phyloP scores from a whole-genome alignment of 2,113 vertebrate genomes.

The Patagioenas fasciata region DNA sequence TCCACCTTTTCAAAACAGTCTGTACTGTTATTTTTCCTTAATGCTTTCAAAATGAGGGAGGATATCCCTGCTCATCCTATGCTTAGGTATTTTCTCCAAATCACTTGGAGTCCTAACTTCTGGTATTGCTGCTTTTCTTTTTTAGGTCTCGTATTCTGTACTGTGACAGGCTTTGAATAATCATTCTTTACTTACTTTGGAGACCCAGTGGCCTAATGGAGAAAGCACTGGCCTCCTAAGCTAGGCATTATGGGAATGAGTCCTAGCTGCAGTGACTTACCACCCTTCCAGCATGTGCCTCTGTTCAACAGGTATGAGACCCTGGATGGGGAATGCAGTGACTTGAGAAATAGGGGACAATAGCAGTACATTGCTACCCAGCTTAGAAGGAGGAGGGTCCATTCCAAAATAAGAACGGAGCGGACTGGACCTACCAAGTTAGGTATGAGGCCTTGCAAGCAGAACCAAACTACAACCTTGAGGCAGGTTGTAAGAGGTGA shows the following conservation, averaged over 20 bases:
- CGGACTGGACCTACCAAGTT: too few relatives aligned
- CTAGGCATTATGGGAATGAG: conserved; percentile 84
- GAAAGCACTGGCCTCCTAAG: conserved; percentile 79
- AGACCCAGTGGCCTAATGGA: conserved; percentile 68
- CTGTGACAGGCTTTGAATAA: not conserved
- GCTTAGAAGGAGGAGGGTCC: too few relatives aligned
- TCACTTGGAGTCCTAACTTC: not conserved
- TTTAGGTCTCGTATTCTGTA: not conserved
- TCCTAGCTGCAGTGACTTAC: conserved; percentile 69
- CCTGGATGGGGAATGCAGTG: too few relatives aligned
- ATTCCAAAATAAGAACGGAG: too few relatives aligned
- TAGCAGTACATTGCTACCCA: too few relatives aligned
- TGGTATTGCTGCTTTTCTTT: not conserved
- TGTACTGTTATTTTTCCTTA: not conserved
- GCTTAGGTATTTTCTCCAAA: not conserved
- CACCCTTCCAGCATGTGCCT: too few relatives aligned
- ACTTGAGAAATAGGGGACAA: too few relatives aligned
- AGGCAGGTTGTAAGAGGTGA: too few relatives aligned
- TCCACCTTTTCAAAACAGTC: too few relatives aligned
- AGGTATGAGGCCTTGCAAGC: too few relatives aligned
- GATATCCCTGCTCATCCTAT: not conserved
- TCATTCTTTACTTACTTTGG: not conserved
- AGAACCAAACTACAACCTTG: too few relatives aligned
- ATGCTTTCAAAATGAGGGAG: not conserved
- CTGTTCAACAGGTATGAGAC: too few relatives aligned